A percentile compares a stretch with the other conserved stretches of the same genome.
These are phyloP conservation scores for Saccostrea glomerata DNA, from an alignment of 1,140 invertebrate genomes.

Conservation along the genomic window DNA sequence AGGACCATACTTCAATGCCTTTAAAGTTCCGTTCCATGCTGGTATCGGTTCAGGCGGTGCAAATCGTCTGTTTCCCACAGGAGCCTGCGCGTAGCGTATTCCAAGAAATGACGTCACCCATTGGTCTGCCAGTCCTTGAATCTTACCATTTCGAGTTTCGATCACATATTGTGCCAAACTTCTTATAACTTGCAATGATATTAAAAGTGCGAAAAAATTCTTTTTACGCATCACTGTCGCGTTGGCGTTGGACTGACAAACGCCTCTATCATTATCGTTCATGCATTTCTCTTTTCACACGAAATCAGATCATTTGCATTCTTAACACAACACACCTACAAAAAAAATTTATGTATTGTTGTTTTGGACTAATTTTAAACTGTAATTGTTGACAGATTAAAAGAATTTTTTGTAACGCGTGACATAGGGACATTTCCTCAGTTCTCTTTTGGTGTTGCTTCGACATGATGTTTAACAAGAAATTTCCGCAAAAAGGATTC, in stretches of 20 bases:
- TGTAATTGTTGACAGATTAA: constrained; percentile 8
- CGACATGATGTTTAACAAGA: neutral
- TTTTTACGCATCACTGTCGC: neutral
- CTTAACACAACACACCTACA: neutral
- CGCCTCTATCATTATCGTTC: neutral
- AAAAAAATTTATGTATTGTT: neutral
- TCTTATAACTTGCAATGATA: neutral
- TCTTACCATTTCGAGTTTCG: neutral
- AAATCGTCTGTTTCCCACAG: constrained; percentile 91
- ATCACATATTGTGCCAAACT: neutral
- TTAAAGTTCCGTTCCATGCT: constrained; percentile 88
- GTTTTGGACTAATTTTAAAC: neutral
- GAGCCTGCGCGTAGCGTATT: constrained; percentile 95
- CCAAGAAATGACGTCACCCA: constrained; percentile 7
- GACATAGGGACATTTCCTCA: neutral
- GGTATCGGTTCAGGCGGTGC: constrained; percentile 89
- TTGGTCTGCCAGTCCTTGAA: neutral
- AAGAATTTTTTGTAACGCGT: neutral
- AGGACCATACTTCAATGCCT: constrained; percentile 89
- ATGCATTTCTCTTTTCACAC: neutral
- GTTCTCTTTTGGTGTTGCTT: constrained; percentile 7
- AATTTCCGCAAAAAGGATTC: neutral
- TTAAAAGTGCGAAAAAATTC: neutral
- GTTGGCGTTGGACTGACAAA: neutral
- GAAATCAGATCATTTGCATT: neutral